Conservation (phyloP, 2,113 vertebrate genomes). For the Aramus guarauna region DNA sequence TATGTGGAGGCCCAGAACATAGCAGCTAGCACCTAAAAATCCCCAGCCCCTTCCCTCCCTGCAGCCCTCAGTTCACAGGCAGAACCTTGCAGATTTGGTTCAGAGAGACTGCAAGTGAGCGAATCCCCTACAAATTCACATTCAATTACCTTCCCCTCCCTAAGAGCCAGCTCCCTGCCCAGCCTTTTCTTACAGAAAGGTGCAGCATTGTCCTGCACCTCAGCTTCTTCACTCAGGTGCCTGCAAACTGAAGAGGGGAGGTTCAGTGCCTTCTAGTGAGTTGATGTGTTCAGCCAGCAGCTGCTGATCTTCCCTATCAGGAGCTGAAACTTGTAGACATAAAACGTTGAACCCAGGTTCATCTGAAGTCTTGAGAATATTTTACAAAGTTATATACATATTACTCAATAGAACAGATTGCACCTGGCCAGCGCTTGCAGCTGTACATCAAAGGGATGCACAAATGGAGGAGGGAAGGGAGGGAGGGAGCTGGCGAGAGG, state of each 20-base stretch:
- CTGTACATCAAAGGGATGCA: conserved; percentile 30
- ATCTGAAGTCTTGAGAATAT: background rate
- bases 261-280: background rate
- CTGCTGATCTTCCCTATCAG: background rate
- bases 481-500: background rate
- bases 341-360: background rate
- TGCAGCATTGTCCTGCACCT: background rate
- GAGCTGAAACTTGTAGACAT: background rate
- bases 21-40: background rate
- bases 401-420: background rate
- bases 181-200: background rate
- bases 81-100: background rate
- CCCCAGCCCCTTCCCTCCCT: background rate
- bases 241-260: background rate
- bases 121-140: background rate
- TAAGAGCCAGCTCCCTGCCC: background rate
- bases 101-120: background rate
- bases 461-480: background rate
- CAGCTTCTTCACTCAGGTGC: background rate
- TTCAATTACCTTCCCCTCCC: background rate
- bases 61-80: background rate
- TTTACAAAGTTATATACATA: background rate
- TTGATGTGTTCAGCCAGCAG: background rate
- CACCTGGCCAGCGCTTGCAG: conserved; percentile 34
- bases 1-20: background rate